Conservation (phyloP, 2,888 invertebrate genomes). For the Stenoptilia bipunctidactyla region DNA sequence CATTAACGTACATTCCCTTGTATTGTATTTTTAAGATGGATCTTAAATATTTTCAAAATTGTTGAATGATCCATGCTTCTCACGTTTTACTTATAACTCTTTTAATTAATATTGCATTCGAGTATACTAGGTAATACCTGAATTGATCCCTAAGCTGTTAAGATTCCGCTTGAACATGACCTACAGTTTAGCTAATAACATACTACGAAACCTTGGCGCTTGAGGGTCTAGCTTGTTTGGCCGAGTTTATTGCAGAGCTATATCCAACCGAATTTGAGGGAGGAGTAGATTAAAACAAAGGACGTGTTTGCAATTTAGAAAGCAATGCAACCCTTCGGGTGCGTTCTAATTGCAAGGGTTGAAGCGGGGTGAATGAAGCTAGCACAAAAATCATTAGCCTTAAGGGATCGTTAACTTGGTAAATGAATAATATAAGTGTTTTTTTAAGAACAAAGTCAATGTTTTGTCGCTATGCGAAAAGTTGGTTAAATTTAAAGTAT, state of each 20-base stretch:
- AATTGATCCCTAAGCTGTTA: conserved; percentile 28
- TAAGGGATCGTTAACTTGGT: too few species aligned
- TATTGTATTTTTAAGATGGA: too few species aligned
- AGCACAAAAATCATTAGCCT: too few species aligned
- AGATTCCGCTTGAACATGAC: conserved; percentile 26
- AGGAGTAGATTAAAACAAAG: conserved; percentile 63
- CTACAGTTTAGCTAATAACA: conserved; percentile 27
- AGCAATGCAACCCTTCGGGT: conserved; percentile 63
- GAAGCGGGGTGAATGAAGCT: conserved; percentile 24
- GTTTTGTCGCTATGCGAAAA: too few species aligned
- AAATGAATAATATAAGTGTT: too few species aligned
- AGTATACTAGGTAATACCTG: conserved; percentile 27
- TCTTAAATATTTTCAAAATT: neutral
- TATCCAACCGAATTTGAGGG: conserved; percentile 38
- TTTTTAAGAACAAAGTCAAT: too few species aligned
- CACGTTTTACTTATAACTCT: conserved; percentile 16
- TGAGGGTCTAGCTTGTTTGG: neutral
- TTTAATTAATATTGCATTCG: conserved; percentile 57
- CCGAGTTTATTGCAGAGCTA: conserved; percentile 28
- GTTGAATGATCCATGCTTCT: neutral
- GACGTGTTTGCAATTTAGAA: conserved; percentile 63
- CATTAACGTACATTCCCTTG: too few species aligned
- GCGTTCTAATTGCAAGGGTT: conserved; percentile 65
- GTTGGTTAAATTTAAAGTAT: too few species aligned
- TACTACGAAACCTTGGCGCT: conserved; percentile 24